Evolutionary conservation across 2,888 invertebrate species (phyloP).

Genomic region (Volucella inanis): DNA sequence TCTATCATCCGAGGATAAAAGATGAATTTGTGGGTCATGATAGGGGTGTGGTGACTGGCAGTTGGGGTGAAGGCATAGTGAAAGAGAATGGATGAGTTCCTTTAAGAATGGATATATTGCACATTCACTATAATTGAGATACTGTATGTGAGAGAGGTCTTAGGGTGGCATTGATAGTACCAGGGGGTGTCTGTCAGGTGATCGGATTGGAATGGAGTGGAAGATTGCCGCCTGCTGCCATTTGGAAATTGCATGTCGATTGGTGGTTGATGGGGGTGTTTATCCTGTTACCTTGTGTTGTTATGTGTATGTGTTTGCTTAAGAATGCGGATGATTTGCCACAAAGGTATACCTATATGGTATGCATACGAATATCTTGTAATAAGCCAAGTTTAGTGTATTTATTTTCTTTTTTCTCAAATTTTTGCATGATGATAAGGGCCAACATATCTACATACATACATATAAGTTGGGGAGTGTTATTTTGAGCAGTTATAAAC

Average conservation of each 20-base stretch:
- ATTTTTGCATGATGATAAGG: neutral
- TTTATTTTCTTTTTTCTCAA: neutral
- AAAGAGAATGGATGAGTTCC: slow-evolving; percentile 69
- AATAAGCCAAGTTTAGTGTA: slow-evolving; percentile 51
- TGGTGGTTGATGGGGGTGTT: slow-evolving; percentile 34
- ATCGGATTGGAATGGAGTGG: slow-evolving; percentile 14
- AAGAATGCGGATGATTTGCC: slow-evolving; percentile 66
- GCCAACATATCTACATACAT: neutral
- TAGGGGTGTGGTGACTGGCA: neutral
- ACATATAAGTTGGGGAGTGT: neutral
- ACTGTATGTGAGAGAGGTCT: slow-evolving; percentile 56
- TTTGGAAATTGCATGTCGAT: slow-evolving; percentile 74
- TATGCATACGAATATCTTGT: slow-evolving; percentile 44
- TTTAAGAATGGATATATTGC: slow-evolving; percentile 70
- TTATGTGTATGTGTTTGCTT: slow-evolving; percentile 4
- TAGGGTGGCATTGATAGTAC: neutral
- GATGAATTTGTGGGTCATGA: slow-evolving; percentile 50
- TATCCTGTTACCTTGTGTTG: neutral
- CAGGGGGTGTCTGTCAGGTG: slow-evolving; percentile 43
- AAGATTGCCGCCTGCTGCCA: slow-evolving; percentile 70
- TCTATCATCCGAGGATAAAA: slow-evolving; percentile 44
- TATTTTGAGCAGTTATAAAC: too few relatives aligned
- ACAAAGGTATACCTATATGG: slow-evolving; percentile 7
- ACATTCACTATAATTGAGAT: slow-evolving; percentile 72
- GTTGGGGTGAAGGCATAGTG: neutral